Evolutionary conservation across 2,797 vertebrate genomes (phyloP), one percentile per base, ranked within the genome.

Genomic region (Muscicapa striata): DNA sequence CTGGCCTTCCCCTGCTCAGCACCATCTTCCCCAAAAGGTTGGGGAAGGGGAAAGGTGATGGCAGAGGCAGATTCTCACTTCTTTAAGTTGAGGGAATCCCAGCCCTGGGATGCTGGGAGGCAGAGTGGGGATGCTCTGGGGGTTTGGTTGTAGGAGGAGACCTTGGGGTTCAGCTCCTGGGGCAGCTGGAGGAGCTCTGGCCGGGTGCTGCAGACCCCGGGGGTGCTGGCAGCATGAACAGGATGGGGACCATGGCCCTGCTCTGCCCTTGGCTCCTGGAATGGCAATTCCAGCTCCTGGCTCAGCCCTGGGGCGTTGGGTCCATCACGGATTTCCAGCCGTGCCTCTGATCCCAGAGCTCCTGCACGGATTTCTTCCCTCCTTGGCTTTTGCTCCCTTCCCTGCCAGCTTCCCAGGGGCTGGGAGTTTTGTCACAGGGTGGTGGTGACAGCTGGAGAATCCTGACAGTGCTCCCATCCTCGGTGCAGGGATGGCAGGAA

Each of bases 261-360:
- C 74, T 32, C 66, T 5, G 23, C 51, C 69, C 77, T 45, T 38
- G 55, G 51, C 26, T 41, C 18, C 72, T 58, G 1, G 1, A 18
- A 19, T 8, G 6, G n/a, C 1, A 1, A 6, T 43, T 55, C 30
- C 4, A 18, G 16, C 2, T 0, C 59, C 55, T 6, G 7, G 34
- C 77, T 84, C 84, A 51, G 64, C 66, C 59, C 16, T 12, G 30
- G 36, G 12, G 12, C 1, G 1, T 6, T 32, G 48, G 74, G 32
- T n/a, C 78, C 68, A 11, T 17, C 41, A 5, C 11, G 0, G 36
- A 5, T 84, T 74, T 43, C 84, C 72, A 63, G 40, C 75, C 0
- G 0, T 67, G 13, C 29, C 46, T 54, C 57, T 64, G 29, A 38
- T 14, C 70, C 68, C 14, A 13, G 41, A 21, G 15, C 41, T 10